A percentile compares a stretch with the other conserved stretches of the same genome.
Conservation (phyloP, 2,113 vertebrate genomes). For the Shinisaurus crocodilurus region DNA sequence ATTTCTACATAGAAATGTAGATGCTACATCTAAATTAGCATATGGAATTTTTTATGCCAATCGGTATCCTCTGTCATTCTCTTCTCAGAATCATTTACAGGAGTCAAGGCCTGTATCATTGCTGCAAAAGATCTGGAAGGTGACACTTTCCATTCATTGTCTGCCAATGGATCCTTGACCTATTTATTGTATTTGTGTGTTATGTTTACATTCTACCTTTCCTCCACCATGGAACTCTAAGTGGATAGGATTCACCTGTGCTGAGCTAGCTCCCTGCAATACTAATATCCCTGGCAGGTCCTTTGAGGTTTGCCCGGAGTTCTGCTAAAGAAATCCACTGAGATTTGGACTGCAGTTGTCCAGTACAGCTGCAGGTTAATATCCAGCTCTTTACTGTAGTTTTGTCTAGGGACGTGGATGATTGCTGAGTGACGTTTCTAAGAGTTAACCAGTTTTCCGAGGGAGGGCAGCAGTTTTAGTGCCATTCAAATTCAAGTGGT, state of each 20-base stretch:
- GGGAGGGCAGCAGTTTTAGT: not conserved
- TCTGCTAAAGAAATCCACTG: not conserved
- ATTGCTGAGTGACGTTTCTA: not conserved
- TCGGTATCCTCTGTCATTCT: too few species aligned
- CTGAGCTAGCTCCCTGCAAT: not conserved
- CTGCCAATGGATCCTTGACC: not conserved
- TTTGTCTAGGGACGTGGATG: not conserved
- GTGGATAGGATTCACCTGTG: not conserved
- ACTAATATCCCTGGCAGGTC: not conserved
- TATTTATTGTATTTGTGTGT: not conserved
- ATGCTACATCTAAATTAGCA: too few species aligned
- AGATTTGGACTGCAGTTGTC: too few species aligned
- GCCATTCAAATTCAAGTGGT: conserved; percentile 1
- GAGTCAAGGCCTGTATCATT: not conserved
- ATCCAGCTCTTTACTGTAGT: not conserved
- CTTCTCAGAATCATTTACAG: too few species aligned
- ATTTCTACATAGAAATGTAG: too few species aligned
- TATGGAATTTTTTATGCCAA: too few species aligned
- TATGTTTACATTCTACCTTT: not conserved
- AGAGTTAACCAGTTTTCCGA: not conserved
- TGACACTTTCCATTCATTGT: not conserved
- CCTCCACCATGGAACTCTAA: not conserved
- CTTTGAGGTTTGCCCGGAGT: not conserved
- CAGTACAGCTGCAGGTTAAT: not conserved
- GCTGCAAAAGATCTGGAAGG: not conserved